Conservation (phyloP, 1,140 invertebrate genomes). For the Ceratina japonica region DNA sequence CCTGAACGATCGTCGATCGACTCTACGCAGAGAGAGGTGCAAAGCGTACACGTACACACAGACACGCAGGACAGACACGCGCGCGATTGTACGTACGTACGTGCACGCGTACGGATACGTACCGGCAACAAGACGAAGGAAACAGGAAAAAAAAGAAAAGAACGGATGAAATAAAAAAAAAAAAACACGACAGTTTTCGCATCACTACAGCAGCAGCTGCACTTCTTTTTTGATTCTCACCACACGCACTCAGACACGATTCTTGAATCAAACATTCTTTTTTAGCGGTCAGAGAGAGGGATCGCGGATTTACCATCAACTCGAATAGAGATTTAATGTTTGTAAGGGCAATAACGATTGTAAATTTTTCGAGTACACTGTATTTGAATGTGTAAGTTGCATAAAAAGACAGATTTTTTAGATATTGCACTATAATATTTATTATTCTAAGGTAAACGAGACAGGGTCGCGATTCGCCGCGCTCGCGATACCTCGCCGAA, state of each 20-base stretch:
- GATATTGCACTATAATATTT: conserved; percentile 78
- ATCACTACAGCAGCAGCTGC: conserved; percentile 37
- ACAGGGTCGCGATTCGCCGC: conserved; percentile 62
- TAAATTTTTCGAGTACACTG: conserved; percentile 75
- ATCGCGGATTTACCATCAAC: conserved; percentile 66
- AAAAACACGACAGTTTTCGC: conserved; percentile 14
- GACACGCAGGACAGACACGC: background rate
- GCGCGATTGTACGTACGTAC: background rate
- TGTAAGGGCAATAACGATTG: conserved; percentile 77
- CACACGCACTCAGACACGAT: conserved; percentile 47
- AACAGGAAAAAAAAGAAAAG: background rate
- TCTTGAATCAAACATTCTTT: conserved; percentile 53
- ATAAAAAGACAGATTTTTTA: conserved; percentile 78
- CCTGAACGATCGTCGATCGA: background rate
- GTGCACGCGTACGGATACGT: background rate
- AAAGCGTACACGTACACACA: background rate
- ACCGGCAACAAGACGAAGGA: background rate
- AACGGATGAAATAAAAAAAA: too few species aligned
- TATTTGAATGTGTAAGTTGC: conserved; percentile 76
- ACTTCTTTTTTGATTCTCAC: conserved; percentile 48
- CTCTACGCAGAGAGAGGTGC: background rate
- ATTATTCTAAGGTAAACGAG: conserved; percentile 73
- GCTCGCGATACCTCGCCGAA: conserved; percentile 33
- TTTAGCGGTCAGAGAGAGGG: conserved; percentile 56
- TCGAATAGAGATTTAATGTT: conserved; percentile 73